phyloP scores from a whole-genome alignment of 2,888 invertebrate genomes.

The Acanthococcus lagerstroemiae region DNA sequence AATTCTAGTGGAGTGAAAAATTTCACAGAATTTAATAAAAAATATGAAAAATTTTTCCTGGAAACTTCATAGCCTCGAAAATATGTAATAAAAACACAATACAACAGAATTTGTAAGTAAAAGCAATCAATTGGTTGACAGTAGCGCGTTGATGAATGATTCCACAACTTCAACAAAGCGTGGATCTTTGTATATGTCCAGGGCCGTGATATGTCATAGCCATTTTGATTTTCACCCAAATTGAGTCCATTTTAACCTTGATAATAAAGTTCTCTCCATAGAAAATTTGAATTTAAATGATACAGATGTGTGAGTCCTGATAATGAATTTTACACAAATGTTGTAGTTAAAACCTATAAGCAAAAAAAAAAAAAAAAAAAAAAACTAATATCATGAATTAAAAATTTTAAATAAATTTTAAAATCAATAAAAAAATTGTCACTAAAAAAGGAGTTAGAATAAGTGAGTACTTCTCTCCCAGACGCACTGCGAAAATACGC shows the following conservation, averaged over 20 bases:
- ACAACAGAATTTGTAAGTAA: background rate
- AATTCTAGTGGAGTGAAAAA: background rate
- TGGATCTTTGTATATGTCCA: background rate
- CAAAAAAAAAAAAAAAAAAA: too few species aligned
- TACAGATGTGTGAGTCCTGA: background rate
- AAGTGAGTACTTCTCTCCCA: background rate
- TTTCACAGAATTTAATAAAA: slow-evolving; percentile 1
- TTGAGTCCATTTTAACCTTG: background rate
- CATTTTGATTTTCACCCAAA: background rate
- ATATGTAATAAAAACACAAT: background rate
- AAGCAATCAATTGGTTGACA: background rate
- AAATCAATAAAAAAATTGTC: background rate
- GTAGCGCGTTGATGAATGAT: background rate
- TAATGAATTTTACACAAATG: background rate
- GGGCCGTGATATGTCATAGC: background rate
- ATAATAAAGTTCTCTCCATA: background rate
- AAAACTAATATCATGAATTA: background rate
- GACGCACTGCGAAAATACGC: background rate
- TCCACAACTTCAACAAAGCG: background rate
- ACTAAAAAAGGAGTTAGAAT: background rate
- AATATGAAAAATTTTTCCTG: background rate
- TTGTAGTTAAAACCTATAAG: background rate
- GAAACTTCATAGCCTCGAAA: background rate
- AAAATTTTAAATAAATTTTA: background rate
- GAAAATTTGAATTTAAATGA: background rate